Evolutionary conservation across 2,888 invertebrate genomes (phyloP), one percentile per base, ranked within the genome.

Genomic region (Odontothrips loti): DNA sequence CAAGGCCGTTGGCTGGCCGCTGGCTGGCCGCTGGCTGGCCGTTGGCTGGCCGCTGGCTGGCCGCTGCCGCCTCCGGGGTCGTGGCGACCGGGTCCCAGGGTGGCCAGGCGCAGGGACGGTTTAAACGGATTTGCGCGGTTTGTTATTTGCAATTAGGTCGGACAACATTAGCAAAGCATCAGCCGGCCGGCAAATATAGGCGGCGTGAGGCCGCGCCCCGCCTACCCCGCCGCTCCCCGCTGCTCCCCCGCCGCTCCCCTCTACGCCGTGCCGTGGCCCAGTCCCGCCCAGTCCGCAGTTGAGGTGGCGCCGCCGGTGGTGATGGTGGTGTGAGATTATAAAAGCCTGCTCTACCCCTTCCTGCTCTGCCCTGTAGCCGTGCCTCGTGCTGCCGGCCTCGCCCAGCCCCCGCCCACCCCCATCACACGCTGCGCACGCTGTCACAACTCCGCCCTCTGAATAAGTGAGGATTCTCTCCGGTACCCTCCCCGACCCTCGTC

Each of bases 71-170:
- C n/a, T n/a, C n/a, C n/a, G n/a, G n/a, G n/a, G n/a, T n/a, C n/a
- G n/a, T n/a, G n/a, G n/a, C n/a, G 12, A 51, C 51, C 12, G 51
- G 15, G 51, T 8, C 6, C 68, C 68, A n/a, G 63, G 20, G 23
- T 12, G 27, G 68, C 27, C 58, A 17, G 58, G 58, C 58, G 2
- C 58, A 17, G 58, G 68, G 68, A 27, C 68, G 68, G 68, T 75
- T 75, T 75, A 75, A 75, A 75, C 68, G 68, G 68, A 75, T 75
- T 75, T 75, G 68, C 68, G 68, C 68, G 68, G 68, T 75, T 75
- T 75, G 68, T 75, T 75, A 75, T 75, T 75, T 75, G 68, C 68
- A 75, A 75, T 75, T 75, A 75, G 68, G 68, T 75, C 68, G 68
- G 68, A 75, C 68, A 75, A 75, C 68, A 75, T 75, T 75, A 75